Conservation (phyloP, 2,797 vertebrate genomes). For the Parambassis ranga region DNA sequence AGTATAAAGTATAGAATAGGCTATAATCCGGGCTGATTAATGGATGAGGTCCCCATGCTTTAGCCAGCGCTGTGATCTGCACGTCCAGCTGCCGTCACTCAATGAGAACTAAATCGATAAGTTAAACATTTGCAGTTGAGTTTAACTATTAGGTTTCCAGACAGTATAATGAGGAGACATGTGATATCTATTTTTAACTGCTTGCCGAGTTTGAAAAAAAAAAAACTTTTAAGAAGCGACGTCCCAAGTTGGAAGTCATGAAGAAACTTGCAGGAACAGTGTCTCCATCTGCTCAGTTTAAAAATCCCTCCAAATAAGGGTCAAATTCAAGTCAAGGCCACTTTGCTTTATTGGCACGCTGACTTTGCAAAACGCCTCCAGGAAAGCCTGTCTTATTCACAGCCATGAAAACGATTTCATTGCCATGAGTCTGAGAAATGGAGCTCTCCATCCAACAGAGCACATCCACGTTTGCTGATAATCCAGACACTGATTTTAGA, state of each 20-base stretch:
- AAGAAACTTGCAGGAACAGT: slow-evolving; percentile 13
- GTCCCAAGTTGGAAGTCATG: slow-evolving; percentile 31
- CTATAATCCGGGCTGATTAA: slow-evolving; percentile 33
- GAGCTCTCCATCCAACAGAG: slow-evolving; percentile 46
- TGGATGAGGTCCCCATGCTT: slow-evolving; percentile 46
- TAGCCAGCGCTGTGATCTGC: slow-evolving; percentile 52
- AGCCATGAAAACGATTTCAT: slow-evolving; percentile 40
- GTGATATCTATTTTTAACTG: slow-evolving; percentile 34
- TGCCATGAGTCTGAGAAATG: slow-evolving; percentile 52
- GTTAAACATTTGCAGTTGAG: slow-evolving; percentile 42
- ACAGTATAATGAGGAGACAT: too few species aligned
- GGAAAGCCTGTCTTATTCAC: slow-evolving; percentile 47
- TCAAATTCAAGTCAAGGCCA: slow-evolving; percentile 69
- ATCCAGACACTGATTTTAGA: slow-evolving; percentile 44
- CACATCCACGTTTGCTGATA: slow-evolving; percentile 43
- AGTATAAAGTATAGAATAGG: slow-evolving; percentile 22
- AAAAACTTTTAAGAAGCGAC: slow-evolving; percentile 17
- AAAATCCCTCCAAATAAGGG: slow-evolving; percentile 48
- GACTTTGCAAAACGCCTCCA: slow-evolving; percentile 43
- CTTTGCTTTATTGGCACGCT: slow-evolving; percentile 61
- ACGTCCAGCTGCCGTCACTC: slow-evolving; percentile 50
- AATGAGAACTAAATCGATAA: slow-evolving; percentile 48
- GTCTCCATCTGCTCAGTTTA: slow-evolving; percentile 42
- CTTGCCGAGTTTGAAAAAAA: slow-evolving; percentile 21
- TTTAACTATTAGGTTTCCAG: slow-evolving; percentile 45